Base-by-base conservation (phyloP, 2,797 vertebrate species). In the Saxicola maurus region DNA sequence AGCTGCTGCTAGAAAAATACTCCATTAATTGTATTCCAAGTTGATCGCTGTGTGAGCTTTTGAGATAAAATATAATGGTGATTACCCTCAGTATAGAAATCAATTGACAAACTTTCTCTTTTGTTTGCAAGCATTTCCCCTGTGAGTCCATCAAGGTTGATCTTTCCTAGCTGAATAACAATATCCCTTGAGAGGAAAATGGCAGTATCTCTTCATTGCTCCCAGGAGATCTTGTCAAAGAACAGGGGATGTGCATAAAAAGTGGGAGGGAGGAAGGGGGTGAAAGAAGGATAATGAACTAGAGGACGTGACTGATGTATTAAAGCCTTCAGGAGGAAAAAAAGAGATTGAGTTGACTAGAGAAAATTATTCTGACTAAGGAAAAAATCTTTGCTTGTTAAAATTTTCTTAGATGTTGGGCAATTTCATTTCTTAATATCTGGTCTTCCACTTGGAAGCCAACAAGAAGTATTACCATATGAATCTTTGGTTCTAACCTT, bases 141-240 rank as follows among this genome's bases (percentile, higher is more conserved):
- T 62, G 74, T n/a, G 92, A 91, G 73, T 69, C 90, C 80, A 86
- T 96, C 90, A 82, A 84, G 85, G 90, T 92, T 95, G 76, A 83
- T 93, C 80, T 86, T 94, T 87, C 77, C 52, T 66, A 27, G 62
- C 80, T 93, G 93, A 94, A 95, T 96, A 86, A 46, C 75, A 80
- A 11, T 89, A 93, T 95, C 94, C 92, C 94, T 64, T 28, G 92
- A 89, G 96, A 94, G 42, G 61, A 95, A 93, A 89, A 85, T 90
- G 75, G 89, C 94, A 94, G 77, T 94, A 93, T 94, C 91, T 93
- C 78, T 95, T 88, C 94, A 96, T 96, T 97, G 93, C 95, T 96
- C 97, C 95, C 96, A 77, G 60, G 96, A 96, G 96, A 95, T 89
- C 61, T 94, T 94, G 93, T 93, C 76, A 82, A 87, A 93, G 85